A percentile compares a stretch with the other conserved stretches of the same genome.
Conservation (phyloP, 2,888 invertebrate genomes). For the Zonitis immaculata region DNA sequence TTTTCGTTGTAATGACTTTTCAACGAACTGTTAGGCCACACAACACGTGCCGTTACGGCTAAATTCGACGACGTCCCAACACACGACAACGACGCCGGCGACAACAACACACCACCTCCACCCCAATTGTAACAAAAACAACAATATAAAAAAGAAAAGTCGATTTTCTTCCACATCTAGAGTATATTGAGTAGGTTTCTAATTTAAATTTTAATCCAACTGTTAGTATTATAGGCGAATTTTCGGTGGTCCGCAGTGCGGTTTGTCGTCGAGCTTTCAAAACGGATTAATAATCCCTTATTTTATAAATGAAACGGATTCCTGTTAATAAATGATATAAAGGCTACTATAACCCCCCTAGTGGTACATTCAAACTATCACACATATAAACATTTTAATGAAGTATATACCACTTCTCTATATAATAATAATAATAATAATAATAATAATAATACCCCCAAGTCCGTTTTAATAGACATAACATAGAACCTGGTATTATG, state of each 20-base stretch:
- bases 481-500: conserved; percentile 43
- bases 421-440: too few species aligned
- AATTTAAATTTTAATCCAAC: too few species aligned
- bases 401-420: conserved; percentile 45
- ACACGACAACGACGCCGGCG: conserved; percentile 27
- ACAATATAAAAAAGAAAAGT: too few species aligned
- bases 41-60: conserved; percentile 32
- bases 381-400: conserved; percentile 49
- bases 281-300: conserved; percentile 16
- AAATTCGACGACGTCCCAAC: conserved; percentile 22
- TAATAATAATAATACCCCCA: too few species aligned
- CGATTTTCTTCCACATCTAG: background rate
- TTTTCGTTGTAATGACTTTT: conserved; percentile 33
- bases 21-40: conserved; percentile 38
- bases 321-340: too few species aligned
- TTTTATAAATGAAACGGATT: conserved; percentile 1
- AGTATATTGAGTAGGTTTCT: too few species aligned
- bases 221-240: background rate
- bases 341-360: conserved; percentile 36
- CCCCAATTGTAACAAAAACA: background rate
- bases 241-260: conserved; percentile 3
- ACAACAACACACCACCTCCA: conserved; percentile 19
- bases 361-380: conserved; percentile 40
- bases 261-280: conserved; percentile 4
- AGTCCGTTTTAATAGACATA: conserved; percentile 49